A percentile compares a stretch with the other conserved stretches of the same genome.
These are phyloP conservation scores for Pararge aegeria DNA, from an alignment of 1,140 invertebrate genomes.

Conservation along the genomic window DNA sequence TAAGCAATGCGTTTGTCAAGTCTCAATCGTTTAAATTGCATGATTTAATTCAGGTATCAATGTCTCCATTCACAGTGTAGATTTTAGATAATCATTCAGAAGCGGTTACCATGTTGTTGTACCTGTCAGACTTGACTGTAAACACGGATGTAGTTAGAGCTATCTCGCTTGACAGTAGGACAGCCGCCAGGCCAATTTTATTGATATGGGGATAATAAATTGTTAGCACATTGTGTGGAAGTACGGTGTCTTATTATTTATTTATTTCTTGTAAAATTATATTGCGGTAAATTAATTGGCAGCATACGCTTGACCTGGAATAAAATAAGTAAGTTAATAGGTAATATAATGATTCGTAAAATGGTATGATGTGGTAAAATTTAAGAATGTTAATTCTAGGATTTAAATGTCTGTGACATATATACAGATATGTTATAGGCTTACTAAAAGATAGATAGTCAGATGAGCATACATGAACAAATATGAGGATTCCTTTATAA, in stretches of 20 bases:
- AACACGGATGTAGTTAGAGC: constrained; percentile 14
- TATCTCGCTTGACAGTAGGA: constrained; percentile 1
- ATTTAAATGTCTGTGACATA: no score
- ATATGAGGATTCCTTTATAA: no score
- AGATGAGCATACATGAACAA: no score
- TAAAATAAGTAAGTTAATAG: no score
- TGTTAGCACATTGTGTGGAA: not conserved
- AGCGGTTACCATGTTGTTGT: constrained; percentile 9
- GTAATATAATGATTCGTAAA: no score
- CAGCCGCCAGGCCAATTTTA: constrained; percentile 1
- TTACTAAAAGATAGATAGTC: no score
- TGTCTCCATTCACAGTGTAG: constrained; percentile 6
- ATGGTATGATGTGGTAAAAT: no score
- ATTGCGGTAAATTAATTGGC: no score
- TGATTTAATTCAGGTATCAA: not conserved
- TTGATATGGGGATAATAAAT: not conserved
- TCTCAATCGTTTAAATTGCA: constrained; percentile 7
- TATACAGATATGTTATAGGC: no score
- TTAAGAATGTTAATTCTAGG: no score
- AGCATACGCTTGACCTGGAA: no score
- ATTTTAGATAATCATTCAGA: constrained; percentile 19
- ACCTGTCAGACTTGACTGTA: constrained; percentile 14
- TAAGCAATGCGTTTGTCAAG: not conserved
- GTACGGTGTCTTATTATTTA: not conserved
- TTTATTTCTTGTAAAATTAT: no score